These are phyloP conservation scores for Monoplex corrugatus DNA, from an alignment of 2,888 invertebrate genomes.

Conservation along the genomic window DNA sequence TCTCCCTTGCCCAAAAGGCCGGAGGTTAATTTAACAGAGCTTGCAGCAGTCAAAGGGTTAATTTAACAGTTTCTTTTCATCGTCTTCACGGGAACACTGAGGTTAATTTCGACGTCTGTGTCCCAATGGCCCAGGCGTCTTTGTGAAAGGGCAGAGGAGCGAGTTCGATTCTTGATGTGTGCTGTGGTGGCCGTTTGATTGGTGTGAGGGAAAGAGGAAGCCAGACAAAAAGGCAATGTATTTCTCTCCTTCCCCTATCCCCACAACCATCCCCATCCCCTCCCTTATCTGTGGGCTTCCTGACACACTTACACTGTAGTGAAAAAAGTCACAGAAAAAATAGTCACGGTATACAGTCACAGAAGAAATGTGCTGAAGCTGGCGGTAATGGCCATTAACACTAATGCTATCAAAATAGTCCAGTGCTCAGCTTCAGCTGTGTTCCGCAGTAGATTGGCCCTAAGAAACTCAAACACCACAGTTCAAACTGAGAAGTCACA, in stretches of 20 bases:
- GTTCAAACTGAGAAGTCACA: too few species aligned
- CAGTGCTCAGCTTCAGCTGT: too few species aligned
- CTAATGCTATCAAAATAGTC: too few species aligned
- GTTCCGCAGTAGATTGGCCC: too few species aligned
- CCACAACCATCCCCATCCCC: neutral
- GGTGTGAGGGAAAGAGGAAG: too few species aligned
- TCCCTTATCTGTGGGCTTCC: too few species aligned
- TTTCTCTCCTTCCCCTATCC: neutral
- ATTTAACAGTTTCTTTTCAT: conserved; percentile 60
- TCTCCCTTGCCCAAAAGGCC: conserved; percentile 37
- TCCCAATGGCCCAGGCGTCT: conserved; percentile 39
- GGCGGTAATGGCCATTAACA: too few species aligned
- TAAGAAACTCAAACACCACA: too few species aligned
- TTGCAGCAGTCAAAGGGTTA: conserved; percentile 51
- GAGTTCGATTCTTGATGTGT: conserved; percentile 49
- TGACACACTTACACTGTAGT: too few species aligned
- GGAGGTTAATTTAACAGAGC: conserved; percentile 50
- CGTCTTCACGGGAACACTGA: conserved; percentile 45
- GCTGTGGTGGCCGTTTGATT: conserved; percentile 4
- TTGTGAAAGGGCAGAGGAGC: conserved; percentile 27
- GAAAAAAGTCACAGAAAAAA: too few species aligned
- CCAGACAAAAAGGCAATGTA: neutral
- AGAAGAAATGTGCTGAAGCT: too few species aligned
- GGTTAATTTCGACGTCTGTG: conserved; percentile 56
- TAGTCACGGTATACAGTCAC: too few species aligned